Base-by-base conservation (phyloP, 2,888 invertebrate genomes). In the Hyposoter didymator region DNA sequence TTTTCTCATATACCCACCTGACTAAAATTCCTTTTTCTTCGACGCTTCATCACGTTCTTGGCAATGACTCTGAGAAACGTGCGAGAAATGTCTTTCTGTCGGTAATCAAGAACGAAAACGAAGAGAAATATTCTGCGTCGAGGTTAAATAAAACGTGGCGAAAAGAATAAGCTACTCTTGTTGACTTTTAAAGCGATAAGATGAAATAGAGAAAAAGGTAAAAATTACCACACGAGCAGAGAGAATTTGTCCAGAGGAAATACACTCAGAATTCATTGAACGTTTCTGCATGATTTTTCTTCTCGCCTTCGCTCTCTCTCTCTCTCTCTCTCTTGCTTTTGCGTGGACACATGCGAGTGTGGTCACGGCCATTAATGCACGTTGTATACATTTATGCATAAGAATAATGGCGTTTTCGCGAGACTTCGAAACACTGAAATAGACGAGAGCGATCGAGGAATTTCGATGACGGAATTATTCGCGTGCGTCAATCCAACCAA, bases 331-430 rank as follows among this genome's bases (percentile, higher is more conserved):
- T 49, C 28, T 35, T 62, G 12, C 28, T 14, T 17, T 62, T 43
- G 5, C 22, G n/a, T 49, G 66, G n/a, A 75, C 49, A 64, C 62
- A 55, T 35, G 4, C 2, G 69, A 69, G n/a, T 49, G 62, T 59
- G 70, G 49, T 22, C 70, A 43, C 28, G 19, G 19, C 14, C 64
- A 66, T 47, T 39, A 66, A 66, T 66, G 78, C 85, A 78, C 84
- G 82, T 73, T 78, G 59, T 79, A 78, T 85, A 82, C 82, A 78
- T 82, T 85, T 82, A 85, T 85, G 82, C 52, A 82, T 82, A 70
- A 52, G 74, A 85, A 73, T 82, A 75, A 79, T 66, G 75, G 74
- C 35, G 49, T 52, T 85, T 82, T 55, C 32, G 52, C 22, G 67
- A 49, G 59, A 64, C 69, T 81, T 19, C 49, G 39, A 52, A 72